A percentile compares a stretch with the other conserved stretches of the same genome.
Evolutionary conservation across 2,888 invertebrate genomes (phyloP).

Genomic region (Zele albiditarsus): DNA sequence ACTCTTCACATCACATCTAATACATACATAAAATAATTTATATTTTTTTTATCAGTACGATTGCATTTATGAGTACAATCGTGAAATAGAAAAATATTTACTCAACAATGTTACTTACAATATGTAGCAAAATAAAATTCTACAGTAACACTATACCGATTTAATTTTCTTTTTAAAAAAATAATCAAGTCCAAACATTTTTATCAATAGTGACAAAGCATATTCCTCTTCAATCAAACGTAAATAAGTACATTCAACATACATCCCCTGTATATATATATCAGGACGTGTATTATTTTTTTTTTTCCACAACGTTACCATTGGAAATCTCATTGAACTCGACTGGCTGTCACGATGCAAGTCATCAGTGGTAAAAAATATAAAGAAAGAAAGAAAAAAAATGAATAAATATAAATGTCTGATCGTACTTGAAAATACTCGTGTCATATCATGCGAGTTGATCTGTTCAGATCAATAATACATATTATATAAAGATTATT

Average conservation of each 20-base stretch:
- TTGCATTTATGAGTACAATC: too few relatives aligned
- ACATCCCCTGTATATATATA: not conserved
- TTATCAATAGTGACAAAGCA: not conserved
- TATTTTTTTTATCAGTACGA: too few relatives aligned
- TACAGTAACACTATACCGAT: too few relatives aligned
- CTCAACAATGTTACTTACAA: too few relatives aligned
- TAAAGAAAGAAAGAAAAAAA: not conserved
- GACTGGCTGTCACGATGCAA: slow-evolving; percentile 19
- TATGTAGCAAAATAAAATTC: too few relatives aligned
- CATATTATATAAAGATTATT: not conserved
- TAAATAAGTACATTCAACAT: not conserved
- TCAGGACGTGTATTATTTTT: not conserved
- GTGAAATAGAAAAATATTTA: too few relatives aligned
- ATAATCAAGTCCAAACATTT: not conserved
- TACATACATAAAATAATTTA: too few relatives aligned
- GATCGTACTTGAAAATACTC: not conserved
- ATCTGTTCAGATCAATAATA: slow-evolving; percentile 7
- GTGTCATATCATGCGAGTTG: slow-evolving; percentile 4
- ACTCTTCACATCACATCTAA: too few relatives aligned
- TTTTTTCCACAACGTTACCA: slow-evolving; percentile 10
- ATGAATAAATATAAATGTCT: not conserved
- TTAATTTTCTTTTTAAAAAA: not conserved
- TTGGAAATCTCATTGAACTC: slow-evolving; percentile 15
- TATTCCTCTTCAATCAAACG: slow-evolving; percentile 8
- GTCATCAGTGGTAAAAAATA: slow-evolving; percentile 18